Evolutionary conservation across 1,140 invertebrate species (phyloP).

Genomic region (Lordiphosa collinella): DNA sequence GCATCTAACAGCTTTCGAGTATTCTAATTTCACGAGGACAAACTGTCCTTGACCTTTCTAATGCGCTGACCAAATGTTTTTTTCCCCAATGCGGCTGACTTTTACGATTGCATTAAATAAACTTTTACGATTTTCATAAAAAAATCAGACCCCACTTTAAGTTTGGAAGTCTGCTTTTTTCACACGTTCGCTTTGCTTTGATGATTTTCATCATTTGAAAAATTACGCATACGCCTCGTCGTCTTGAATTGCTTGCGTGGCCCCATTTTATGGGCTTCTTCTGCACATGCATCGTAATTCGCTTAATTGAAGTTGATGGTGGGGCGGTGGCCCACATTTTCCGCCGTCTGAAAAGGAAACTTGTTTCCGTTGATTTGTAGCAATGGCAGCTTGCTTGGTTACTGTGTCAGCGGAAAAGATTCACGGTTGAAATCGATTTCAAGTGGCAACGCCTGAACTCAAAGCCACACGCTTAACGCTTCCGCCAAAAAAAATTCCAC

Average conservation of each 20-base stretch:
- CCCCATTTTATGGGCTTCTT: conserved; percentile 23
- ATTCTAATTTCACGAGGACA: not conserved
- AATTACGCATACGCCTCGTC: conserved; percentile 59
- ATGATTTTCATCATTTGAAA: conserved; percentile 42
- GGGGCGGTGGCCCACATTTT: conserved; percentile 35
- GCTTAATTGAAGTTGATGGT: conserved; percentile 33
- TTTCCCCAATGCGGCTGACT: conserved; percentile 18
- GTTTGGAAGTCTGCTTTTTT: conserved; percentile 25
- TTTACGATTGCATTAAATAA: conserved; percentile 52
- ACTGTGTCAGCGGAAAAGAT: conserved; percentile 14
- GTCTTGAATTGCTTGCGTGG: conserved; percentile 2
- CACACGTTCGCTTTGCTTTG: conserved; percentile 35
- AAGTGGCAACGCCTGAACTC: conserved; percentile 19
- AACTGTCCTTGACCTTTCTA: not conserved
- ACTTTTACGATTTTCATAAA: conserved; percentile 49
- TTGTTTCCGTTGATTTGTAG: conserved; percentile 21
- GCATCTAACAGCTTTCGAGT: not conserved
- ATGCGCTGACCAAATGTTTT: not conserved
- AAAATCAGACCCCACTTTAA: conserved; percentile 29
- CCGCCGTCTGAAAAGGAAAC: conserved; percentile 22
- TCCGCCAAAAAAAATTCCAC: conserved; percentile 18
- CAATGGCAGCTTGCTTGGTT: conserved; percentile 12
- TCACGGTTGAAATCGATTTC: not conserved
- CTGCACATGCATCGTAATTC: conserved; percentile 29
- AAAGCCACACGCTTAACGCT: conserved; percentile 19